Evolutionary conservation across 2,113 vertebrate species (phyloP).

Genomic region (Scortum barcoo): DNA sequence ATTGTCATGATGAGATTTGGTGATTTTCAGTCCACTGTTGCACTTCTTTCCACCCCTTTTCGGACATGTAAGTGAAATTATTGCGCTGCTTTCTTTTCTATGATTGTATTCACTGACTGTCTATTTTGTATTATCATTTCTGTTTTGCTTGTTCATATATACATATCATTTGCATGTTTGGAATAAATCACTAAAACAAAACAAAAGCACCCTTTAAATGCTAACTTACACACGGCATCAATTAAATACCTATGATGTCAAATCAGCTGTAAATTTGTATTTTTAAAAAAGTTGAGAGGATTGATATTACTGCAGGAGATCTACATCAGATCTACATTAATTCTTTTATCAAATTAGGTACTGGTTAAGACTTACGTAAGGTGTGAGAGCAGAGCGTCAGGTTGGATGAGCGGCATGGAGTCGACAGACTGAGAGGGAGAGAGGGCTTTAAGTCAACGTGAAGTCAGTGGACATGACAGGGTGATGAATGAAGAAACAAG

Average conservation of each 20-base stretch:
- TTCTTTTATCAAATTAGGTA: background rate
- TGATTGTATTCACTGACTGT: no score
- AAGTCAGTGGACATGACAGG: constrained; percentile 20
- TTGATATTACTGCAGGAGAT: no score
- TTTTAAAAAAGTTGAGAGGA: constrained; percentile 2
- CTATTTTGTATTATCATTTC: no score
- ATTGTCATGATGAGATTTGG: no score
- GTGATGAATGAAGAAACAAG: constrained; percentile 67
- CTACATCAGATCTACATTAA: background rate
- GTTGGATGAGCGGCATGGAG: background rate
- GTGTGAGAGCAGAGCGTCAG: background rate
- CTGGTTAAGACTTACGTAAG: background rate
- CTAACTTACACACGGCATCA: background rate
- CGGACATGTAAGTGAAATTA: no score
- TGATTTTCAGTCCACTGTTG: no score
- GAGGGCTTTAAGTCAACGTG: constrained; percentile 10
- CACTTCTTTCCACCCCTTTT: no score
- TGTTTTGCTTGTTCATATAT: no score
- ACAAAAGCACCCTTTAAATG: background rate
- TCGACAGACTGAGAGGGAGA: background rate
- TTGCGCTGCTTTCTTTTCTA: no score
- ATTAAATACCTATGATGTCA: background rate
- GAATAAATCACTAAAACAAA: no score
- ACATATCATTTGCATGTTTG: no score
- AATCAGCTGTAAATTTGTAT: background rate